Percentiles rank a stretch among this genome's conserved stretches.
Conservation (phyloP, 2,113 vertebrate species). For the Pandion haliaetus region DNA sequence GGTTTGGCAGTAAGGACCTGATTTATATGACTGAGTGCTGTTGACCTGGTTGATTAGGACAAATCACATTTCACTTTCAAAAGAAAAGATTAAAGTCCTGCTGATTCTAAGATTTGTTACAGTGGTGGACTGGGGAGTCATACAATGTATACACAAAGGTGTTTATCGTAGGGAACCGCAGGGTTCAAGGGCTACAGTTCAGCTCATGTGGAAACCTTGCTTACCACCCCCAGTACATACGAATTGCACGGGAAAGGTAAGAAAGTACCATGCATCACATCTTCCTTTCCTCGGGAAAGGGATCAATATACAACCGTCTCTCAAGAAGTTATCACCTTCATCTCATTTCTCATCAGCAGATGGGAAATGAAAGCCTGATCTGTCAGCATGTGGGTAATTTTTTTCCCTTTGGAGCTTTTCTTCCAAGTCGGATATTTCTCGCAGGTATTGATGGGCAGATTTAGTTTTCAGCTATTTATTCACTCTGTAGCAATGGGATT, state of each 20-base stretch:
- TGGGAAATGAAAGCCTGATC: conserved; percentile 1
- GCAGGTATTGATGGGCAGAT: not conserved
- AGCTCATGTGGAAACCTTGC: not conserved
- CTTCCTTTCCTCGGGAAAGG: not conserved
- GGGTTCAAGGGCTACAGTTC: not conserved
- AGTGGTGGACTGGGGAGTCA: not conserved
- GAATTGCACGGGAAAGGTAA: not conserved
- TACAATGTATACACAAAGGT: not conserved
- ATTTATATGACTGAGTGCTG: not conserved
- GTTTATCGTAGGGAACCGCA: not conserved
- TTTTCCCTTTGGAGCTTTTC: not conserved
- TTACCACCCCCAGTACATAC: not conserved
- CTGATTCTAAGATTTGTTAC: not conserved
- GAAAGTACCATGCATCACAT: not conserved
- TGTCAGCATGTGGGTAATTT: not conserved
- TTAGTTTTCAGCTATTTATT: not conserved
- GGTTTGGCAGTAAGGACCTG: not conserved
- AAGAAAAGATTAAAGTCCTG: not conserved
- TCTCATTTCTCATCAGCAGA: not conserved
- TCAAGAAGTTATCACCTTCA: not conserved
- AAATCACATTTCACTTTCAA: not conserved
- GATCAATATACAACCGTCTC: not conserved
- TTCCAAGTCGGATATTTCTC: not conserved
- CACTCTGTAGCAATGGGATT: not conserved
- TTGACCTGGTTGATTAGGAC: not conserved